Evolutionary conservation across 2,888 invertebrate species (phyloP), one percentile per base, ranked within the genome.

Genomic region (Megamerina dolium): DNA sequence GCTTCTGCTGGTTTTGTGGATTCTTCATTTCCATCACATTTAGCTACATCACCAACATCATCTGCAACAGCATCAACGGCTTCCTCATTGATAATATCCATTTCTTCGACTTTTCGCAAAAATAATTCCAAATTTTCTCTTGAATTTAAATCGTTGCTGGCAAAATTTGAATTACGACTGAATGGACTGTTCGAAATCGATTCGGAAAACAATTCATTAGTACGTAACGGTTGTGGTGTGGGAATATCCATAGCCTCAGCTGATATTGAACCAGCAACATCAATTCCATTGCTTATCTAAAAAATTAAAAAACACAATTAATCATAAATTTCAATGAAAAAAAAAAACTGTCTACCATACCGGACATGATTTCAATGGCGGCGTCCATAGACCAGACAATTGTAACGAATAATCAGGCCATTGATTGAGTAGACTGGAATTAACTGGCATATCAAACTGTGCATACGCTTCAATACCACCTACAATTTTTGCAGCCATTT

Each of bases 351-450:
- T 5, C 14, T 12, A 18, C 45, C 45, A 14, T 46, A 83, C 76
- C 13, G 88, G 87, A 54, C 83, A 83, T 4, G 82, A 78, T 63
- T 84, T 82, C 63, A 87, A 75, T 8, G 87, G 83, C 1, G 88
- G 85, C 3, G 85, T 81, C 87, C 89, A 90, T 39, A 90, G 75
- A 4, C 92, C 93, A 12, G 91, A 86, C 57, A 92, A 72, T 63
- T 87, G 77, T 29, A 95, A 72, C 1, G 93, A 85, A 30, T 85
- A 82, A 56, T 83, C 82, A 0, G 87, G 84, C 95, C 95, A 96
- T 42, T 81, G 80, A 70, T 95, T 95, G 1, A 95, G 73, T 18
- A 93, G 74, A 64, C 90, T 90, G 1, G 89, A 87, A 73, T 91
- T 91, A 55, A 79, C 82, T 0, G 89, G 87, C 55, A 90, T 71